phyloP scores from a whole-genome alignment of 2,113 vertebrate species.

The Nematolebias whitei region DNA sequence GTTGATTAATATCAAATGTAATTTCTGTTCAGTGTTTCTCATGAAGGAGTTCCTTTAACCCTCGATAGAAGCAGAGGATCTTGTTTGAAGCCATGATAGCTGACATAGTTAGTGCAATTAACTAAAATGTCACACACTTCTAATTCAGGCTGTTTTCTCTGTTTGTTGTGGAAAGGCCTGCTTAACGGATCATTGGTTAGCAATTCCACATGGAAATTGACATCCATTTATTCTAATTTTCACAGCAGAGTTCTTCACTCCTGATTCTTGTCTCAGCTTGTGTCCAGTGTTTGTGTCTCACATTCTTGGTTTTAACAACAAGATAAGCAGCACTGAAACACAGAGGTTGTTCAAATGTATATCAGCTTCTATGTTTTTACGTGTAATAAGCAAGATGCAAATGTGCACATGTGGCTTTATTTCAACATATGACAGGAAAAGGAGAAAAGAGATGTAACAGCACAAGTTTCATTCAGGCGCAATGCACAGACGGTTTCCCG shows the following conservation, averaged over 20 bases:
- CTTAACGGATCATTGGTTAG: constrained; percentile 81
- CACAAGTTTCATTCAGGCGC: constrained; percentile 58
- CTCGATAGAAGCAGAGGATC: constrained; percentile 45
- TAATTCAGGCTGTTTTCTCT: constrained; percentile 78
- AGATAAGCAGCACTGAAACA: not conserved
- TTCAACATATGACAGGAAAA: constrained; percentile 6
- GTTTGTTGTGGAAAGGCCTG: constrained; percentile 76
- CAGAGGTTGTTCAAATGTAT: not conserved
- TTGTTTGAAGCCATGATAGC: constrained; percentile 69
- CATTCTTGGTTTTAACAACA: constrained; percentile 4
- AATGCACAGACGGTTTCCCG: constrained; percentile 58
- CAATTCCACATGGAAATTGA: constrained; percentile 82
- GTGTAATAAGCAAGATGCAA: not conserved
- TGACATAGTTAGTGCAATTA: constrained; percentile 76
- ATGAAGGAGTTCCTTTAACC: constrained; percentile 10
- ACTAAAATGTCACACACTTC: constrained; percentile 81
- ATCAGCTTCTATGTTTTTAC: no score
- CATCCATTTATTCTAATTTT: constrained; percentile 80
- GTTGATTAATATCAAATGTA: not conserved
- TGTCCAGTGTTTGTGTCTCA: constrained; percentile 32
- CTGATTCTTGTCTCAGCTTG: constrained; percentile 26
- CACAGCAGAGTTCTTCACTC: constrained; percentile 58
- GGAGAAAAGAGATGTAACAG: constrained; percentile 54
- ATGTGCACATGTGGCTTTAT: constrained; percentile 2
- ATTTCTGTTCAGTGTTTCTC: not conserved